Evolutionary conservation across 1,140 invertebrate genomes (phyloP), one percentile per base, ranked within the genome.

Genomic region (Rhagoletis pomonella): DNA sequence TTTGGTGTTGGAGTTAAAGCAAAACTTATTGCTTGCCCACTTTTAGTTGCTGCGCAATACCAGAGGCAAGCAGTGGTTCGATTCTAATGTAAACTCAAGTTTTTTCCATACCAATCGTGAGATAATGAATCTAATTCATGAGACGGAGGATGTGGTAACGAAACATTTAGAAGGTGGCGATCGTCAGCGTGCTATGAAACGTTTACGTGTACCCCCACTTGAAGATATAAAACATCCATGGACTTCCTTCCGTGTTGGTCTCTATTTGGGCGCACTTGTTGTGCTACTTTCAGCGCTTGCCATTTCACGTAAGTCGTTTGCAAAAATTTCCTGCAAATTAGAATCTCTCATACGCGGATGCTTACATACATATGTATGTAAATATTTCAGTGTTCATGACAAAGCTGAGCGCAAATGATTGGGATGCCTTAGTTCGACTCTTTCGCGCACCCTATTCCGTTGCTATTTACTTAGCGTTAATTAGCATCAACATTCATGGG

Each of bases 401-500:
- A 6, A 17, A 81, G 19, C 17, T 81, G 10, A 7, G 47, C 42
- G 6, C 47, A n/a, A 55, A 17, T 6, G 44, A 81, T 81, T 81
- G 44, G n/a, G 44, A 55, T 17, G 73, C 47, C 47, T 55, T 17
- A 14, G 19, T 55, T 4, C 73, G 73, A 0, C 91, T 97, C 77
- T 97, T 96, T 89, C 93, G 96, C n/a, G 95, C 95, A 0, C 95
- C 95, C 12, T 94, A 97, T 87, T 94, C 96, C 17, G 93, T 96
- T 73, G 95, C 96, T 65, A 91, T 96, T 59, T 95, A 95, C 89
- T 93, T 96, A n/a, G 96, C 96, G 89, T 93, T 96, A 2, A 95
- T 96, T 89, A 96, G 96, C 17, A 93, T 96, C 86, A 97, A 97
- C 92, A 96, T 94, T 47, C 96, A 96, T 89, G 96, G 95, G 64